phyloP scores from a whole-genome alignment of 2,797 vertebrate species.

The Antennarius maculatus region DNA sequence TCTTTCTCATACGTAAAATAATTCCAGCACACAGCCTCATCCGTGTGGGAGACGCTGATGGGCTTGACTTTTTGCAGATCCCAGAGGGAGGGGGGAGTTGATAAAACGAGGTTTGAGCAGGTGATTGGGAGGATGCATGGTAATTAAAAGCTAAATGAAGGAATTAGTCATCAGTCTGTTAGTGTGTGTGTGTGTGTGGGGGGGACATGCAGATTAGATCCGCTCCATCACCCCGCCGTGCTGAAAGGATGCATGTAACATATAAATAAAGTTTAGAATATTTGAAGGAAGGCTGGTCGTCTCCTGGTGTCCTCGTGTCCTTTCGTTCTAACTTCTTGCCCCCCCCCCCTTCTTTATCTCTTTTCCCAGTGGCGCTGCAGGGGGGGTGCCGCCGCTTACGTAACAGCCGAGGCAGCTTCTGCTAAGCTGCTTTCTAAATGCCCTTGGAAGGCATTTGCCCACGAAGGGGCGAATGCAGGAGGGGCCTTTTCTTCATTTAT shows the following conservation, averaged over 20 bases:
- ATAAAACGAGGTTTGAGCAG: conserved; percentile 43
- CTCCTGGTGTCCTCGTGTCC: conserved; percentile 37
- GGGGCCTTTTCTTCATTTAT: conserved; percentile 56
- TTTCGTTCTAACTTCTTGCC: conserved; percentile 22
- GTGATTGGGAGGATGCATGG: conserved; percentile 59
- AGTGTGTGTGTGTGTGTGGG: conserved; percentile 11
- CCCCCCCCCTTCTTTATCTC: neutral
- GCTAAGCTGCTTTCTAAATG: conserved; percentile 73
- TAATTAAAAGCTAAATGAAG: conserved; percentile 77
- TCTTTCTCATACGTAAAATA: conserved; percentile 25
- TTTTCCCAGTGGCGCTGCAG: conserved; percentile 28
- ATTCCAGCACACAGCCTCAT: conserved; percentile 28
- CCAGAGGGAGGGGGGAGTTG: conserved; percentile 11
- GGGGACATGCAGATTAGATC: conserved; percentile 63
- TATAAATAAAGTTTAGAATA: conserved; percentile 25
- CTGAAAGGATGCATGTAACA: conserved; percentile 21
- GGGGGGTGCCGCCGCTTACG: conserved; percentile 51
- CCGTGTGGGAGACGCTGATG: conserved; percentile 33
- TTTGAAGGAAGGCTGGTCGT: conserved; percentile 13
- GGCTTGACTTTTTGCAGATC: conserved; percentile 37
- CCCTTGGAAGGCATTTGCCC: conserved; percentile 70
- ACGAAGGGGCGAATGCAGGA: conserved; percentile 69
- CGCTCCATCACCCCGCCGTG: conserved; percentile 21
- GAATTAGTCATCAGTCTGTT: conserved; percentile 62
- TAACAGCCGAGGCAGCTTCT: conserved; percentile 66